Base-by-base conservation (phyloP, 1,140 invertebrate genomes). In the Trichomalopsis sarcophagae region DNA sequence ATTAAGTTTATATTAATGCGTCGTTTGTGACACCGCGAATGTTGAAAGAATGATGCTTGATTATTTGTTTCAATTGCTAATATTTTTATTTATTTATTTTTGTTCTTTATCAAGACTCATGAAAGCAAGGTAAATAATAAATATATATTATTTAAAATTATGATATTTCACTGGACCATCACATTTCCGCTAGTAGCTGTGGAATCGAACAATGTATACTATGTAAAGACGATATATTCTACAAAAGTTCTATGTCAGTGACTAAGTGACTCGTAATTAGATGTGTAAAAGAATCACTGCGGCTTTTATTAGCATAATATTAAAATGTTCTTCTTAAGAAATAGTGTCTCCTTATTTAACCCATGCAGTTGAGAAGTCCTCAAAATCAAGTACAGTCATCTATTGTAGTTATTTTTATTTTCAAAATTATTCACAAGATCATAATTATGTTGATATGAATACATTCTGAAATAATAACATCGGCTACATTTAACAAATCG, bases 401-500 rank as follows among this genome's bases (percentile, higher is more conserved):
- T 78, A 86, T 86, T 86, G 81, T 79, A 86, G 85, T 86, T 82
- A 86, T 79, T 86, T 86, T 86, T 86, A 86, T 86, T 86, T 86
- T 86, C 81, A 82, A 86, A 86, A 86, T 86, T 86, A 86, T 86
- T 86, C 85, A 86, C 85, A 86, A 86, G 85, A 86, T 86, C 85
- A 86, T 86, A 86, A 66, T 74, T 82, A 82, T 82, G 75, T 82
- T 86, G 85, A 86, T 86, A 86, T 86, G 85, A 86, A 86, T 86
- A 86, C 85, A 86, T 86, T 86, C 85, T 86, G 81, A 86, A 86
- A 86, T 86, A 82, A 85, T 86, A 86, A 86, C 85, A 82, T 82
- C 30, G 81, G 85, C 85, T 86, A 86, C 85, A 86, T 86, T 86
- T 82, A 79, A 86, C 85, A 86, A 86, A 86, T 83, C 81, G 13